phyloP scores from a whole-genome alignment of 2,888 invertebrate genomes.

The Polyommatus iphigenia region DNA sequence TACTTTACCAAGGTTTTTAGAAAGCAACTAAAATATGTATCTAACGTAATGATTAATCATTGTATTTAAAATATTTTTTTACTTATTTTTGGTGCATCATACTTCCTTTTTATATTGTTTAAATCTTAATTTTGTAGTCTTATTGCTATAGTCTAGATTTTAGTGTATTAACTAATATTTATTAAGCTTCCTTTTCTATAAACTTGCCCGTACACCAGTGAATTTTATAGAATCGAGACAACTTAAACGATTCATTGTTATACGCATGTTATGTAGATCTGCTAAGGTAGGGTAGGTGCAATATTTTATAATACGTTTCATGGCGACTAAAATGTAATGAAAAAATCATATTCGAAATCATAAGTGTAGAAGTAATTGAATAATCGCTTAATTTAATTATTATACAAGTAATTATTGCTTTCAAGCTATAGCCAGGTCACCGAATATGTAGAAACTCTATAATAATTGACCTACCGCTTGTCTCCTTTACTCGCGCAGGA shows the following conservation, averaged over 20 bases:
- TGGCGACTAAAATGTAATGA: conserved; percentile 10
- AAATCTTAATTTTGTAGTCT: not conserved
- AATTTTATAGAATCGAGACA: not conserved
- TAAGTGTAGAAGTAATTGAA: not conserved
- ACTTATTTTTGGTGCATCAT: not conserved
- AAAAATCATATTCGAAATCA: not conserved
- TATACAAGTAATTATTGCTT: no score
- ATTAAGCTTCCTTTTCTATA: not conserved
- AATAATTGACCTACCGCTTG: no score
- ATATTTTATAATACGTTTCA: not conserved
- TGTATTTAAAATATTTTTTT: not conserved
- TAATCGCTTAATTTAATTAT: no score
- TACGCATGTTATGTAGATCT: conserved; percentile 15
- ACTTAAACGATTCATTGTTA: not conserved
- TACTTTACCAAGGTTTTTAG: no score
- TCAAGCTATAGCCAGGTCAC: no score
- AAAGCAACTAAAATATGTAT: not conserved
- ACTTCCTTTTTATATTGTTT: not conserved
- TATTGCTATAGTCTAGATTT: not conserved
- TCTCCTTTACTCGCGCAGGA: no score
- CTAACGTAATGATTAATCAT: not conserved
- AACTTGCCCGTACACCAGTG: conserved; percentile 9
- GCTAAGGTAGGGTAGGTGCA: conserved; percentile 27
- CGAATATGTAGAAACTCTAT: no score
- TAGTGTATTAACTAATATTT: not conserved